Percentiles rank a stretch among this genome's conserved stretches.
Evolutionary conservation across 2,113 vertebrate species (phyloP).

Genomic region (Apodemus speciosus): DNA sequence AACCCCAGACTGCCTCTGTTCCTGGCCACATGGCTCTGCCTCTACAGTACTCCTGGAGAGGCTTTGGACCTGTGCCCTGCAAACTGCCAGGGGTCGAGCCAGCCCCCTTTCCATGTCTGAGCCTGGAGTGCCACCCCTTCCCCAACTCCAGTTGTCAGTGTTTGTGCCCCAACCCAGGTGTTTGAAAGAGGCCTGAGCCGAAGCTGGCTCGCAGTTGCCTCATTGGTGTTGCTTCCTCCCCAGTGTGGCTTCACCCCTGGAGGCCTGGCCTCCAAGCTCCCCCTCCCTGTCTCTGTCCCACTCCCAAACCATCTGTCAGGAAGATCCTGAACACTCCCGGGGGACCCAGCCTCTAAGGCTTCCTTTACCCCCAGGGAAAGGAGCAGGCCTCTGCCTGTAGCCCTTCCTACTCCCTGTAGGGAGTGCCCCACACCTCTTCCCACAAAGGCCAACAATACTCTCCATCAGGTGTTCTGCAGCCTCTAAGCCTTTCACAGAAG

Average conservation of each 20-base stretch:
- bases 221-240: neutral
- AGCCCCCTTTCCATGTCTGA: neutral
- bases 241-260: neutral
- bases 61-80: neutral
- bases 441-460: slow-evolving; percentile 72
- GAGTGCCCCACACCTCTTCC: neutral
- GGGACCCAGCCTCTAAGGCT: slow-evolving; percentile 25
- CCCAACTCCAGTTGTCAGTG: neutral
- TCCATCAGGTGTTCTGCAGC: neutral
- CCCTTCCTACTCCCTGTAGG: slow-evolving; percentile 33
- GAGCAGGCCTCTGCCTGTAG: neutral
- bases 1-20: neutral
- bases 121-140: neutral
- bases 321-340: slow-evolving; percentile 28
- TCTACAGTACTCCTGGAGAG: neutral
- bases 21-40: neutral
- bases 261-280: neutral
- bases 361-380: neutral
- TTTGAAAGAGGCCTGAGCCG: neutral
- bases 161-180: neutral
- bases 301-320: slow-evolving; percentile 7
- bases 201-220: neutral
- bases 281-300: neutral
- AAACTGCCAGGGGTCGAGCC: neutral
- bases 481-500: slow-evolving; percentile 9